Conservation (phyloP, 2,113 vertebrate species). For the Atlantisia rogersi region DNA sequence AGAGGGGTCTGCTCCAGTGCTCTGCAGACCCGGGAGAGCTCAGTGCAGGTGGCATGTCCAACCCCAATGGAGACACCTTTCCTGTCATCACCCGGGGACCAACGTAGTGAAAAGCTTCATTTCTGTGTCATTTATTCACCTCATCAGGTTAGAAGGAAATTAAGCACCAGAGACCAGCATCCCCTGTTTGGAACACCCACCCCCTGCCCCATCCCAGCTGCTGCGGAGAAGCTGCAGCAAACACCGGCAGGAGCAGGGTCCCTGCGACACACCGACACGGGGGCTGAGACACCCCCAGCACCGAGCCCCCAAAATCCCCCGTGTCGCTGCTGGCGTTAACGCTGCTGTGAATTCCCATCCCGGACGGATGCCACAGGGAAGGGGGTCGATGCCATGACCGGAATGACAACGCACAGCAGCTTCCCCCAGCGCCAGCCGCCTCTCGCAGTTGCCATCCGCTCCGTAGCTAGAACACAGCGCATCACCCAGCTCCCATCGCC, state of each 20-base stretch:
- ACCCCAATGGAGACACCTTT: too few relatives aligned
- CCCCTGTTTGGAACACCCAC: too few relatives aligned
- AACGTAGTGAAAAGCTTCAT: not conserved
- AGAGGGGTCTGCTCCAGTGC: not conserved
- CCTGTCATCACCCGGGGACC: not conserved
- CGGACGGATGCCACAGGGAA: not conserved
- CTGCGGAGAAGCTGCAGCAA: not conserved
- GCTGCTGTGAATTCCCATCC: not conserved
- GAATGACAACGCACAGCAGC: not conserved
- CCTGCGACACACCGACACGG: accelerated
- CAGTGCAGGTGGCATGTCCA: accelerated
- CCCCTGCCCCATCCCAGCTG: too few relatives aligned
- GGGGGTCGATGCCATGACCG: not conserved
- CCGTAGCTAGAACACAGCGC: too few relatives aligned
- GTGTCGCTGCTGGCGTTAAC: not conserved
- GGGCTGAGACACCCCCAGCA: not conserved
- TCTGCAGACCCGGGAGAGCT: too few relatives aligned
- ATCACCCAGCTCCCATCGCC: too few relatives aligned
- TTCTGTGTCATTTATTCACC: not conserved
- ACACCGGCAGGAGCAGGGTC: not conserved
- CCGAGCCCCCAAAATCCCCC: not conserved
- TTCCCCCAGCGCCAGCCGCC: not conserved
- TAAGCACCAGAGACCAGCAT: too few relatives aligned
- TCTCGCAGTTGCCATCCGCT: not conserved
- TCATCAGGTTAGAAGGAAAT: not conserved